Percentiles rank a stretch among this genome's conserved stretches.
phyloP scores from a whole-genome alignment of 92 coral and sea anemone species.

The Palythoa grandiflora region DNA sequence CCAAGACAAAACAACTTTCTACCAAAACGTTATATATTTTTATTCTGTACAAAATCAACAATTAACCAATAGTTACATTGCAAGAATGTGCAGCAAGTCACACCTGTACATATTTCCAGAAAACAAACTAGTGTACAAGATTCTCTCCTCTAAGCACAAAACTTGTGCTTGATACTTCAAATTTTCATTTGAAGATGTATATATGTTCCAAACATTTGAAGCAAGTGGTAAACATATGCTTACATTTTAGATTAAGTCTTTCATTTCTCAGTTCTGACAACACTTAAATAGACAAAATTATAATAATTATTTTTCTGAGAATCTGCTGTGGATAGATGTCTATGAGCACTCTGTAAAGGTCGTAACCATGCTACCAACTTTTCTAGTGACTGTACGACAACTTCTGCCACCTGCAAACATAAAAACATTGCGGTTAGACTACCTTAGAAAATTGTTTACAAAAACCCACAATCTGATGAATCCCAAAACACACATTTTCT shows the following conservation, averaged over 20 bases:
- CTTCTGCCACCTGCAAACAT: constrained; percentile 72
- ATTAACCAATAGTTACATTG: constrained; percentile 14
- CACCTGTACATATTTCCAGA: constrained; percentile 21
- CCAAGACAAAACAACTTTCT: background rate
- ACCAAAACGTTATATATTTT: constrained; percentile 13
- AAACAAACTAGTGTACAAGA: background rate
- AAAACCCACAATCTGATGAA: background rate
- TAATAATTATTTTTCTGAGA: constrained; percentile 18
- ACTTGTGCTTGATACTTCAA: background rate
- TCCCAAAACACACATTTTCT: too few relatives aligned
- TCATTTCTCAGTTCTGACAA: background rate
- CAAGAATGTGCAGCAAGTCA: background rate
- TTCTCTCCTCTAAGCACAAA: background rate
- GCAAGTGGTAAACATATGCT: background rate
- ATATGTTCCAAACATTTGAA: background rate
- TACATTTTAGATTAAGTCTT: background rate
- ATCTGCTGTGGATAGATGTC: background rate
- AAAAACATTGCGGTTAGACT: background rate
- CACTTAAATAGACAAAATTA: background rate
- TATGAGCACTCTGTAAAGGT: constrained; percentile 97
- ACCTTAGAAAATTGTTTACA: background rate
- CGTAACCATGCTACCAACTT: constrained; percentile 98
- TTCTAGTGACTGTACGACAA: constrained; percentile 95
- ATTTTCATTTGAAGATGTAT: background rate
- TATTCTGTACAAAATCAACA: constrained; percentile 46